Evolutionary conservation across 2,797 vertebrate species (phyloP).

Genomic region (Bradypus variegatus): DNA sequence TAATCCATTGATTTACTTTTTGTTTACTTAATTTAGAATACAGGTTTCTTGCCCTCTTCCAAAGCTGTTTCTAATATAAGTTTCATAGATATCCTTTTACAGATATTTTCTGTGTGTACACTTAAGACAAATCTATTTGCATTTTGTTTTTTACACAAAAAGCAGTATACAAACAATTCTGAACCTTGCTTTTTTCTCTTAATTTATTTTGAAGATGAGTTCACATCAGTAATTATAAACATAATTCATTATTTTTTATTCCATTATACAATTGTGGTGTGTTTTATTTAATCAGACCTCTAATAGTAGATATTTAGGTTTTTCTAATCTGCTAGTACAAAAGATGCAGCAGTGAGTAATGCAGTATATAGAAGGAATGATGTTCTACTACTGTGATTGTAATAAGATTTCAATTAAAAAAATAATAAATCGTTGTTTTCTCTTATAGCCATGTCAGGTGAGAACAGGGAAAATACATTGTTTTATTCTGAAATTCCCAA

Average conservation of each 20-base stretch:
- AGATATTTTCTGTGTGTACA: neutral
- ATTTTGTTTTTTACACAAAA: no score
- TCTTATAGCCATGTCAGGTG: slow-evolving; percentile 78
- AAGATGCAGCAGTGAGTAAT: neutral
- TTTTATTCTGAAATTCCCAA: slow-evolving; percentile 84
- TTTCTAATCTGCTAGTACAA: neutral
- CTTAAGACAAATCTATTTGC: no score
- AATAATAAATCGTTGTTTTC: slow-evolving; percentile 44
- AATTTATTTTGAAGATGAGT: neutral
- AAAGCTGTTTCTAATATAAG: neutral
- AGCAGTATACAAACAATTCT: no score
- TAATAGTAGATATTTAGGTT: neutral
- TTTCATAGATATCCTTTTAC: neutral
- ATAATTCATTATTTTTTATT: neutral
- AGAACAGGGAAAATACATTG: slow-evolving; percentile 82
- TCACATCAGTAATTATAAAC: neutral
- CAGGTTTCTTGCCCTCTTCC: neutral
- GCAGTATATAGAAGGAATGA: neutral
- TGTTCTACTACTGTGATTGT: neutral
- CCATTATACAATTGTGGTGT: neutral
- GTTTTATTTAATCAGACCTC: neutral
- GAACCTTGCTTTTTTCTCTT: no score
- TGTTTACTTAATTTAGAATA: neutral
- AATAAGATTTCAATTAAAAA: slow-evolving; percentile 16
- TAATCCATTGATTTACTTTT: neutral